phyloP scores from a whole-genome alignment of 2,888 invertebrate species.

The Brenthis hecate region DNA sequence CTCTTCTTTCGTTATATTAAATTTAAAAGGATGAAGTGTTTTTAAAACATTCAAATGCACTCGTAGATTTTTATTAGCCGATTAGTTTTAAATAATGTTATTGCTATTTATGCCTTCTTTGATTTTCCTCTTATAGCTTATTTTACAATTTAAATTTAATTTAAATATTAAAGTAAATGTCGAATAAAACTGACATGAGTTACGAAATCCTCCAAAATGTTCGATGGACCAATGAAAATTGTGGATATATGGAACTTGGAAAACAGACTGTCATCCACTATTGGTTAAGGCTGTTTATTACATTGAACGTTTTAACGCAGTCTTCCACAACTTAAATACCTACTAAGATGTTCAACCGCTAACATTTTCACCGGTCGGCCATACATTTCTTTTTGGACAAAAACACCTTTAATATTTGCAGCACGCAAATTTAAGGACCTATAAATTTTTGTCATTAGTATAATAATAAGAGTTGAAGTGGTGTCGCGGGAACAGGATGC shows the following conservation, averaged over 20 bases:
- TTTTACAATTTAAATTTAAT: constrained; percentile 30
- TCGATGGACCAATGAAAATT: constrained; percentile 11
- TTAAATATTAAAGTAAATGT: constrained; percentile 24
- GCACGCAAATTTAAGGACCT: constrained; percentile 76
- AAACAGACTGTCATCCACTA: neutral
- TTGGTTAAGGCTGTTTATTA: constrained; percentile 1
- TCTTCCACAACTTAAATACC: neutral
- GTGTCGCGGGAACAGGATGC: constrained; percentile 77
- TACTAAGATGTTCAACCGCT: neutral
- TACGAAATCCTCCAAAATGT: constrained; percentile 15
- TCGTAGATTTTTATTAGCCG: constrained; percentile 43
- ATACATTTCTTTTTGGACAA: constrained; percentile 23
- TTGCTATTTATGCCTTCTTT: constrained; percentile 42
- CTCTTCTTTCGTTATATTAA: too few species aligned
- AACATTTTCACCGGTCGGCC: neutral
- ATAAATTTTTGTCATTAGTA: constrained; percentile 81
- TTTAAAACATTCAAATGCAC: constrained; percentile 1
- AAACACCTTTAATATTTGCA: constrained; percentile 67
- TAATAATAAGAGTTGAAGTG: constrained; percentile 76
- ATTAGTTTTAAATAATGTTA: constrained; percentile 41
- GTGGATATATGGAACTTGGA: neutral
- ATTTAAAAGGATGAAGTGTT: too few species aligned
- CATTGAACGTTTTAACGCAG: neutral
- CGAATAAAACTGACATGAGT: constrained; percentile 35
- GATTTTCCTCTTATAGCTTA: constrained; percentile 38